A percentile compares a stretch with the other conserved stretches of the same genome.
Evolutionary conservation across 2,888 invertebrate species (phyloP).

Genomic region (Cantharis lateralis): DNA sequence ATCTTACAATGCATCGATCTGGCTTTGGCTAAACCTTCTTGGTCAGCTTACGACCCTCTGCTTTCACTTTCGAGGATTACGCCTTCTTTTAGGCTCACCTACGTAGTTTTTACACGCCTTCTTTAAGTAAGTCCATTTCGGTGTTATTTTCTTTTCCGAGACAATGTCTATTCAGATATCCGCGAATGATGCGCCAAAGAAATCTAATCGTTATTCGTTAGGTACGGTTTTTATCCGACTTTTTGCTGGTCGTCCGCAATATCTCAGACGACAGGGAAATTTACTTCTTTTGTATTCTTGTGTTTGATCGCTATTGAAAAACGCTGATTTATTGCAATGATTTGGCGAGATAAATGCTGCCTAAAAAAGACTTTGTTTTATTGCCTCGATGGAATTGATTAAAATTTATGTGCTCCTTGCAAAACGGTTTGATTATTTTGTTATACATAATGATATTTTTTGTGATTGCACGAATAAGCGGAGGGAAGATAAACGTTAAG

Average conservation of each 20-base stretch:
- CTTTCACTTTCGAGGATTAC: slow-evolving; percentile 39
- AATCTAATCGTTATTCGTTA: neutral
- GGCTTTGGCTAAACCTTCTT: slow-evolving; percentile 44
- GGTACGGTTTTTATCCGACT: neutral
- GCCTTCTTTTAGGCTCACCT: slow-evolving; percentile 34
- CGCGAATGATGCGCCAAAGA: neutral
- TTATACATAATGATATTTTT: slow-evolving; percentile 9
- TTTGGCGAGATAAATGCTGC: slow-evolving; percentile 32
- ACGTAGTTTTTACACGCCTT: slow-evolving; percentile 31
- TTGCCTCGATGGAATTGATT: slow-evolving; percentile 22
- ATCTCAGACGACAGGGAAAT: slow-evolving; percentile 12
- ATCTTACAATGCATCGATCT: slow-evolving; percentile 49
- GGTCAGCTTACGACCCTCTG: slow-evolving; percentile 48
- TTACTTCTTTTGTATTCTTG: slow-evolving; percentile 31
- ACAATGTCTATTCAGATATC: slow-evolving; percentile 1
- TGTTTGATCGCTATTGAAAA: slow-evolving; percentile 32
- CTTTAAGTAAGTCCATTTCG: slow-evolving; percentile 16
- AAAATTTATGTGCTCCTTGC: slow-evolving; percentile 16
- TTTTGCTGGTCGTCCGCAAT: neutral
- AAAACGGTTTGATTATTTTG: neutral
- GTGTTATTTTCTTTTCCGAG: slow-evolving; percentile 5
- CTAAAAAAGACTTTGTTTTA: slow-evolving; percentile 32
- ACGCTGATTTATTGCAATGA: slow-evolving; percentile 34
- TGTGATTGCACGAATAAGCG: slow-evolving; percentile 23
- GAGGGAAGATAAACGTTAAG: slow-evolving; percentile 34